phyloP scores from a whole-genome alignment of 2,797 vertebrate genomes.

The Oophaga sylvatica region DNA sequence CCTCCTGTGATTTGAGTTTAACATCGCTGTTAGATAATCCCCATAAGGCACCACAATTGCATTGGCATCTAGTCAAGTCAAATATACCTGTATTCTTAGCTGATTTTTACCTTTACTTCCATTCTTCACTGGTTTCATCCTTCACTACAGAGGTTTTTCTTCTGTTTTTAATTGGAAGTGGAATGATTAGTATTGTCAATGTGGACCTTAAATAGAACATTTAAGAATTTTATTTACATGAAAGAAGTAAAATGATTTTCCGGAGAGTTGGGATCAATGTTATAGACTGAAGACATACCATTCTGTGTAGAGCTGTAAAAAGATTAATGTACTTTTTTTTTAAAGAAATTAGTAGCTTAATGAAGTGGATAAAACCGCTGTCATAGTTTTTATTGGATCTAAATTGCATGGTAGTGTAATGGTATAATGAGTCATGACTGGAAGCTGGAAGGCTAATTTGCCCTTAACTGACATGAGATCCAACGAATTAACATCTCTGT shows the following conservation, averaged over 20 bases:
- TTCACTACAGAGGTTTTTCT: slow-evolving; percentile 68
- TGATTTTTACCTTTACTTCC: slow-evolving; percentile 14
- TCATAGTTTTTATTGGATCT: slow-evolving; percentile 89
- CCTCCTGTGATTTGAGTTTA: too few relatives aligned
- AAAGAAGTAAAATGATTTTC: slow-evolving; percentile 79
- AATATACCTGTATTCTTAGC: not conserved
- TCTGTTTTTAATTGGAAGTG: slow-evolving; percentile 54
- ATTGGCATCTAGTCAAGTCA: too few relatives aligned
- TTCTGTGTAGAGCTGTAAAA: slow-evolving; percentile 84
- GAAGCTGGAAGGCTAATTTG: slow-evolving; percentile 87
- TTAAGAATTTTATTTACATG: slow-evolving; percentile 77
- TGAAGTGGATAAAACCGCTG: slow-evolving; percentile 92
- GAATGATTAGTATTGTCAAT: slow-evolving; percentile 69
- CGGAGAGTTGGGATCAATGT: slow-evolving; percentile 72
- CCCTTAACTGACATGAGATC: slow-evolving; percentile 82
- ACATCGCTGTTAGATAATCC: too few relatives aligned
- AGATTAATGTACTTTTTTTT: slow-evolving; percentile 82
- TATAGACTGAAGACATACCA: slow-evolving; percentile 75
- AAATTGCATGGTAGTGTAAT: slow-evolving; percentile 89
- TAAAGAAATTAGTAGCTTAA: slow-evolving; percentile 93
- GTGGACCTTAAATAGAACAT: slow-evolving; percentile 71
- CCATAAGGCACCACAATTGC: too few relatives aligned
- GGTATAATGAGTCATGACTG: slow-evolving; percentile 89
- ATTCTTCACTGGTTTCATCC: slow-evolving; percentile 64
- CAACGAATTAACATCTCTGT: slow-evolving; percentile 81